A percentile compares a stretch with the other conserved stretches of the same genome.
Evolutionary conservation across 2,113 vertebrate genomes (phyloP).

Genomic region (Jaculus jaculus): DNA sequence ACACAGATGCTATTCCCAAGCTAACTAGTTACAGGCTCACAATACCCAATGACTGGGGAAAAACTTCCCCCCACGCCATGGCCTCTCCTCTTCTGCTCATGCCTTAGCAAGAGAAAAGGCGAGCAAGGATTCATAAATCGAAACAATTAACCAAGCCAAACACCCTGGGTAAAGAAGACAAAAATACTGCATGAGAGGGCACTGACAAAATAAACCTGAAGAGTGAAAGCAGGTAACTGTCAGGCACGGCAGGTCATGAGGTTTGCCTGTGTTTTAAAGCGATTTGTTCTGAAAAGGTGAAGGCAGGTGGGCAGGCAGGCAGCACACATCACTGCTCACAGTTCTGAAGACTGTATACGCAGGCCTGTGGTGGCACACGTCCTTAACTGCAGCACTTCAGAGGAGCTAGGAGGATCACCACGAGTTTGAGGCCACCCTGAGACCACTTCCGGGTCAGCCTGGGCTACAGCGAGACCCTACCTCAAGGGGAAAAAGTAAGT

Average conservation of each 20-base stretch:
- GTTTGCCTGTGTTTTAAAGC: not conserved
- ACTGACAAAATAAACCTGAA: conserved; percentile 18
- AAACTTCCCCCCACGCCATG: no score
- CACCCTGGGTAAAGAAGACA: not conserved
- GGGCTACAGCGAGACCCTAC: no score
- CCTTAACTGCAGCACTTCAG: no score
- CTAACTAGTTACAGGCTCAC: not conserved
- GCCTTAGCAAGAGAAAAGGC: not conserved
- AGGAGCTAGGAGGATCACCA: no score
- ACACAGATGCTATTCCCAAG: not conserved
- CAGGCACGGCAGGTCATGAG: not conserved
- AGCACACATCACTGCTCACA: conserved; percentile 35
- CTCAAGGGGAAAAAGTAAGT: no score
- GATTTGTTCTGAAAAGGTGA: conserved; percentile 60
- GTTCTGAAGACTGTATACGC: not conserved
- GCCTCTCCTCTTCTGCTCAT: not conserved
- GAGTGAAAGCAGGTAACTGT: not conserved
- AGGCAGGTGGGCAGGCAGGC: conserved; percentile 23
- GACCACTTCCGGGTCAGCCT: no score
- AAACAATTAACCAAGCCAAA: not conserved
- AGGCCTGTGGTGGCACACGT: not conserved
- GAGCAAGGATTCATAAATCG: not conserved
- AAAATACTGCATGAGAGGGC: not conserved
- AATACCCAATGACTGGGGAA: not conserved
- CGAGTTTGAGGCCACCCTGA: no score